These are phyloP conservation scores for Acanthaster planci DNA, from an alignment of 35 echinoderm and acorn worm species.

Conservation along the genomic window DNA sequence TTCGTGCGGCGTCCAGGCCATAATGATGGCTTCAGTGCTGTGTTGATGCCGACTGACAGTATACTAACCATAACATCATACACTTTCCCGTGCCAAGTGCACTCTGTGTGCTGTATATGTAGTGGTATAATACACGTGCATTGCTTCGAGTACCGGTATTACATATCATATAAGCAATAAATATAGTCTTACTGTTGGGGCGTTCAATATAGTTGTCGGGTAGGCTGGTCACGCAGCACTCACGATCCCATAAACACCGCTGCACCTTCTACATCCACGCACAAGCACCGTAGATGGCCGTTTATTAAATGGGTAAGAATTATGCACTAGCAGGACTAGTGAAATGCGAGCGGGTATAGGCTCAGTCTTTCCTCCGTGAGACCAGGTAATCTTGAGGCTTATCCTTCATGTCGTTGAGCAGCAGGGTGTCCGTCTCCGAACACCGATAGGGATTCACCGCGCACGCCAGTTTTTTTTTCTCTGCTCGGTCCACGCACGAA, in stretches of 20 bases:
- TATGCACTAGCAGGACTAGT: not conserved
- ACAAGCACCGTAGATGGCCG: not conserved
- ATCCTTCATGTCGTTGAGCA: slow-evolving; percentile 16
- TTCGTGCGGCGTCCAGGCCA: not conserved
- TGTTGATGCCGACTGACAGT: not conserved
- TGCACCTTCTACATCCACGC: too few species aligned
- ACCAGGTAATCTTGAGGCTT: not conserved
- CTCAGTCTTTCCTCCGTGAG: not conserved
- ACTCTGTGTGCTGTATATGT: not conserved
- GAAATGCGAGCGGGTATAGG: not conserved
- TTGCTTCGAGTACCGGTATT: not conserved
- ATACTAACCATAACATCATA: not conserved
- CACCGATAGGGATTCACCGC: not conserved
- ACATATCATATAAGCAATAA: slow-evolving; percentile 1
- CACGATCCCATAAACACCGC: not conserved
- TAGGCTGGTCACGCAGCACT: not conserved
- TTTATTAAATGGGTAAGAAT: slow-evolving; percentile 4
- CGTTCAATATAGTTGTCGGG: not conserved
- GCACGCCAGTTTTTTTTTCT: not conserved
- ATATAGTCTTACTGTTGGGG: slow-evolving; percentile 17
- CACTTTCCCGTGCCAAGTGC: not conserved
- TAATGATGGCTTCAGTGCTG: not conserved
- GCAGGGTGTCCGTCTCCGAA: not conserved
- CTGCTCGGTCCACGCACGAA: too few species aligned
- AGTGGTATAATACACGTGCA: slow-evolving; percentile 10